Conservation (phyloP, 2,797 vertebrate species). For the Stomatorhinus walkeri region DNA sequence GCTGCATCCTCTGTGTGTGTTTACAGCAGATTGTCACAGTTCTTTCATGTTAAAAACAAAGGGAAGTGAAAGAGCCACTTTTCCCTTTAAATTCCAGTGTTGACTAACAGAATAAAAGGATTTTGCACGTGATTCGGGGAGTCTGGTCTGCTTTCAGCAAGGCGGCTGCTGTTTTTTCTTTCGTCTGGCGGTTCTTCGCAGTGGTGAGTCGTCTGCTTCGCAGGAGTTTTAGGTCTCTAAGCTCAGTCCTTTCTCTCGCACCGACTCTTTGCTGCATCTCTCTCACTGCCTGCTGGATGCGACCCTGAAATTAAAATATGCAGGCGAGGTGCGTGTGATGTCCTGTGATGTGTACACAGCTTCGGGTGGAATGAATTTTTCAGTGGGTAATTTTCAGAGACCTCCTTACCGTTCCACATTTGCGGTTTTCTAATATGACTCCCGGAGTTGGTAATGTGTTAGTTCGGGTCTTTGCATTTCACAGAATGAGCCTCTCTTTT, state of each 20-base stretch:
- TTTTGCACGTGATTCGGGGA: background rate
- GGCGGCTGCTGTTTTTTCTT: background rate
- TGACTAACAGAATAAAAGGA: background rate
- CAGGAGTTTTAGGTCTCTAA: background rate
- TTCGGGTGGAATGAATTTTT: background rate
- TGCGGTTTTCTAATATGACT: background rate
- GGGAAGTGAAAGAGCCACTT: background rate
- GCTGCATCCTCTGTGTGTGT: constrained; percentile 36
- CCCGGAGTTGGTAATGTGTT: background rate
- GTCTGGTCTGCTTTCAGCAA: background rate
- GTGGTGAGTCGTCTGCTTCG: background rate
- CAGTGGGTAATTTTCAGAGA: background rate
- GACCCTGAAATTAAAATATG: constrained; percentile 2
- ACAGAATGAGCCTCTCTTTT: background rate
- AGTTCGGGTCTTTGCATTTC: background rate
- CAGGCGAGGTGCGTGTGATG: background rate
- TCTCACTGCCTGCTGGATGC: background rate
- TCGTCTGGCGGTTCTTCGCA: background rate
- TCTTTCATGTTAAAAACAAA: background rate
- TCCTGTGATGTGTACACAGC: background rate
- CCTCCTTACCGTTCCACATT: background rate
- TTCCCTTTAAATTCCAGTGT: background rate
- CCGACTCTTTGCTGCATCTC: background rate
- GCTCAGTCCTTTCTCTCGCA: background rate
- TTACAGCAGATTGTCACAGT: constrained; percentile 7